Evolutionary conservation across 2,113 vertebrate genomes (phyloP), one percentile per base, ranked within the genome.

Genomic region (Catharus bicknelli): DNA sequence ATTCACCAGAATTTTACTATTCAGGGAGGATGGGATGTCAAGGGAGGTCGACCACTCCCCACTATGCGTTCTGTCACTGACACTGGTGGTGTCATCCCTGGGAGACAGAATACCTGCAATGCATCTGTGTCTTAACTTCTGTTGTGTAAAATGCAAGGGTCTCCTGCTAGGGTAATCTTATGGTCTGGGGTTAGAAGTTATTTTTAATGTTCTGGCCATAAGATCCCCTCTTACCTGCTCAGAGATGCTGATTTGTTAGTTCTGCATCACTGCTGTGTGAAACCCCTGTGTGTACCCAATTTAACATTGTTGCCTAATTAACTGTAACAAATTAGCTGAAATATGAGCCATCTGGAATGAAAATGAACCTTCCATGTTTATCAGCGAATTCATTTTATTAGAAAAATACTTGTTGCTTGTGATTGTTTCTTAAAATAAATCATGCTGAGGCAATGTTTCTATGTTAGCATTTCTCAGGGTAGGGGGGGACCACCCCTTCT

Each of bases 261-360:
- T 90, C 81, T 77, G 48, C 47, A 68, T 93, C 23, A 0, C 32
- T 91, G 69, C 81, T 86, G 29, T 29, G 26, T 5, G 27, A 91
- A 96, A 89, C 36, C 72, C 58, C 70, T 32, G 66, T 43, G 88
- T 89, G 64, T 54, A 70, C 59, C 89, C 81, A 91, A 80, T 96
- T 95, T 94, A 95, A 38, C 80, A 83, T 80, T 92, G 66, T 95
- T 96, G 94, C 54, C 90, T 97, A 96, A 95, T 97, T 95, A 97
- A 92, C 93, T 96, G 94, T 95, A 97, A 97, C 94, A 96, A 97
- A 97, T 97, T 93, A 96, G 91, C 94, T 87, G 93, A 95, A 96
- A 89, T 90, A 83, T 84, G 94, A 97, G 83, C 95, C 95, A 97
- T 97, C 96, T 98, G 97, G 95, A 96, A 96, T 95, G 94, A 94